Percentiles rank a stretch among this genome's conserved stretches.
Evolutionary conservation across 2,113 vertebrate species (phyloP).

Genomic region (Scopus umbretta): DNA sequence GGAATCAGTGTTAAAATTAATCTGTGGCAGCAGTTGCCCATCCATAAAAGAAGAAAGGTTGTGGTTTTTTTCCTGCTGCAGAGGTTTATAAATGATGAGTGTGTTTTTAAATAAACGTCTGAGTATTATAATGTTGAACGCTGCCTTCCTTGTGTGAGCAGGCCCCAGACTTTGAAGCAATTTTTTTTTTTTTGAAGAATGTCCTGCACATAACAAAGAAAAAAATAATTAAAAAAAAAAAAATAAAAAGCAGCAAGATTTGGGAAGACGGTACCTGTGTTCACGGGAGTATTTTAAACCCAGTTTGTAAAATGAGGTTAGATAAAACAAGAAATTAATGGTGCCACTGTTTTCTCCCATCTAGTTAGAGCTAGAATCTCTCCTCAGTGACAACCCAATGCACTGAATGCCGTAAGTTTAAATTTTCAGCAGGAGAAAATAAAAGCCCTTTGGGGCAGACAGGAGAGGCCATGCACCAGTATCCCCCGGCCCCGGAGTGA

Average conservation of each 20-base stretch:
- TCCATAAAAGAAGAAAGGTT: neutral
- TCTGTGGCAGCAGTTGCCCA: neutral
- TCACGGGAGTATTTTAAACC: neutral
- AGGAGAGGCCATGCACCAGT: accelerated
- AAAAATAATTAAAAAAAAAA: neutral
- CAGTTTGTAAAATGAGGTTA: neutral
- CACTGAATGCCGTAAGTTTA: neutral
- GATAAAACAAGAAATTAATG: neutral
- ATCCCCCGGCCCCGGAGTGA: accelerated
- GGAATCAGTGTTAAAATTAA: neutral
- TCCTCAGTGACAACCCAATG: neutral
- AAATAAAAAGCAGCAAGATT: neutral
- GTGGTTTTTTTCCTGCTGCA: neutral
- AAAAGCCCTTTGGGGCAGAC: neutral
- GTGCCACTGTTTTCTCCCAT: neutral
- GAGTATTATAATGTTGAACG: neutral
- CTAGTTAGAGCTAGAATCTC: neutral
- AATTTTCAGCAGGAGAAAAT: no score
- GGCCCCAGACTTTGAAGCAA: neutral
- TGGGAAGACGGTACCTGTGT: neutral
- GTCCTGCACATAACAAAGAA: neutral
- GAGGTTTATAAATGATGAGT: neutral
- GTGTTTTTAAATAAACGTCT: neutral
- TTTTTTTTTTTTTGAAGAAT: neutral
- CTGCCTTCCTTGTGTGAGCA: neutral